Percentiles rank a stretch among this genome's conserved stretches.
Conservation (phyloP, 2,888 invertebrate genomes). For the Aplocera efformata region DNA sequence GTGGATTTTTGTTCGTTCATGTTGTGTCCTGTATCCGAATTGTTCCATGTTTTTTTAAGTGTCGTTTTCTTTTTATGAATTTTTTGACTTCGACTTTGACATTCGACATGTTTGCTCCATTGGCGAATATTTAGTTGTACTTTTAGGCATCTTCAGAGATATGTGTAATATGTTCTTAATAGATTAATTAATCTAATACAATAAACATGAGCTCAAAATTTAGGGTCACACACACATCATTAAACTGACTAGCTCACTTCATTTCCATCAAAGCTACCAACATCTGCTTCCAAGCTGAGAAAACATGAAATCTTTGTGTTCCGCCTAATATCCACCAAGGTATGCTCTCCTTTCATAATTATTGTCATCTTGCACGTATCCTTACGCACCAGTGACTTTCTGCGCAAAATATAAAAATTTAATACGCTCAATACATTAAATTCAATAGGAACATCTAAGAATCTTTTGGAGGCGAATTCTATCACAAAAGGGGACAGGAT, state of each 20-base stretch:
- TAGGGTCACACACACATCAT: slow-evolving; percentile 10
- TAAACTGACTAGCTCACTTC: slow-evolving; percentile 28
- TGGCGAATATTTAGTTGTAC: too few species aligned
- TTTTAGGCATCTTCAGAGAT: too few species aligned
- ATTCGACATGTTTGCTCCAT: too few species aligned
- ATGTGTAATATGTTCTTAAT: too few species aligned
- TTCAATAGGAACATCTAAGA: slow-evolving; percentile 44
- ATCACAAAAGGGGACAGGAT: slow-evolving; percentile 56
- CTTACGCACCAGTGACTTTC: slow-evolving; percentile 56
- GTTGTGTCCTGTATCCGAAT: too few species aligned
- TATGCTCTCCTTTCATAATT: slow-evolving; percentile 61
- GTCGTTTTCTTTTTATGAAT: too few species aligned
- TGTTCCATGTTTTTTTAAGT: too few species aligned
- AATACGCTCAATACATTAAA: slow-evolving; percentile 57
- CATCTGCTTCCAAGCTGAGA: slow-evolving; percentile 73
- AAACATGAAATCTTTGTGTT: slow-evolving; percentile 65
- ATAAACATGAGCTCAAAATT: background rate
- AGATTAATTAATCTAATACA: too few species aligned
- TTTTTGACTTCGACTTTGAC: too few species aligned
- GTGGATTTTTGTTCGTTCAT: too few species aligned
- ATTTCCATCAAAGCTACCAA: slow-evolving; percentile 45
- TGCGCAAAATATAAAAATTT: slow-evolving; percentile 67
- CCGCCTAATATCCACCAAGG: slow-evolving; percentile 65
- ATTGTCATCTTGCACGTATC: slow-evolving; percentile 62
- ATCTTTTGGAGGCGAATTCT: slow-evolving; percentile 52